Evolutionary conservation across 2,888 invertebrate genomes (phyloP).

Genomic region (Catocala nupta): DNA sequence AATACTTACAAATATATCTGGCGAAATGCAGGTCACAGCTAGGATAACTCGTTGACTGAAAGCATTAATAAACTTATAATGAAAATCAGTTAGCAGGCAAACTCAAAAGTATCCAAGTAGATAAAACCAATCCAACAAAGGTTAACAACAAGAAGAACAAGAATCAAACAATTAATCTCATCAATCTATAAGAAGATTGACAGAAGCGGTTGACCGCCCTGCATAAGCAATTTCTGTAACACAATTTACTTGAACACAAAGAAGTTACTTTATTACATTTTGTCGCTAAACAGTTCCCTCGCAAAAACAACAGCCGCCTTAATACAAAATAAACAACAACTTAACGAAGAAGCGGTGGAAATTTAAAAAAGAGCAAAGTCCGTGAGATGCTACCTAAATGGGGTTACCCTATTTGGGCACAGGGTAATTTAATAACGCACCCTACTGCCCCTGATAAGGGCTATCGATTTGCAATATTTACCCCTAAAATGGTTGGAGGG

Average conservation of each 20-base stretch:
- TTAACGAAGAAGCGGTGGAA: constrained; percentile 15
- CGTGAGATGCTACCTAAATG: constrained; percentile 17
- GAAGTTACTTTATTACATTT: constrained; percentile 3
- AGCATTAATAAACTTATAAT: no score
- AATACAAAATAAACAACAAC: constrained; percentile 30
- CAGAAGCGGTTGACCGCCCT: neutral
- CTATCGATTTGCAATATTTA: constrained; percentile 77
- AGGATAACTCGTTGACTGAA: no score
- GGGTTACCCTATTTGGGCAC: constrained; percentile 50
- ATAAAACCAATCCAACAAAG: no score
- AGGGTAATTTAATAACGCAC: constrained; percentile 74
- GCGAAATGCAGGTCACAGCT: no score
- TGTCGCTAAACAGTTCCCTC: constrained; percentile 1
- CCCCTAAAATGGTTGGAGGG: constrained; percentile 55
- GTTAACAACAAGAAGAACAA: no score
- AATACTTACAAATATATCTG: no score
- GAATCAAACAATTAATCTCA: neutral
- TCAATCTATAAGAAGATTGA: neutral
- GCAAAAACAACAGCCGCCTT: constrained; percentile 10
- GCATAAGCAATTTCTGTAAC: constrained; percentile 11
- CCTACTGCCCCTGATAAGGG: constrained; percentile 64
- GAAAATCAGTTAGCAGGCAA: no score
- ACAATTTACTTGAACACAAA: constrained; percentile 7
- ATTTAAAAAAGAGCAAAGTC: constrained; percentile 39
- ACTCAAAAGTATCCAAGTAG: no score